Conservation (phyloP, 2,888 invertebrate species). For the Leucophenga montana region DNA sequence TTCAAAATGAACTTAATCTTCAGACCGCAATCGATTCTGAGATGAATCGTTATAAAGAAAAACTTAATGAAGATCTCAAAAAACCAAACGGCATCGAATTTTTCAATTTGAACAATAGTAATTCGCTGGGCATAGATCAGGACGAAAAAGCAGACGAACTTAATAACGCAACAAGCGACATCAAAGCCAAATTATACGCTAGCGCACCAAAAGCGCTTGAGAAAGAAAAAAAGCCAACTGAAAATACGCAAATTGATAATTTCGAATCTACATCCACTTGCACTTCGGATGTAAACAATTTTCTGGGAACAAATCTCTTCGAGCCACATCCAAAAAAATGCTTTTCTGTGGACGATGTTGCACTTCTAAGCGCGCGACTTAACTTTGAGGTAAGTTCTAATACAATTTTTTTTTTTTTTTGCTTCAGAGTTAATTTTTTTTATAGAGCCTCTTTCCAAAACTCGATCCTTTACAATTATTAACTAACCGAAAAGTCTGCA, state of each 20-base stretch:
- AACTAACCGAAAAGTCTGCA: slow-evolving; percentile 57
- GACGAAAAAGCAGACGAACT: no score
- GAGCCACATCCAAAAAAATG: slow-evolving; percentile 61
- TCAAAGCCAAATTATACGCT: not conserved
- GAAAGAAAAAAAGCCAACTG: not conserved
- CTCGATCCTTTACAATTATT: slow-evolving; percentile 57
- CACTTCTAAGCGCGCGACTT: slow-evolving; percentile 63
- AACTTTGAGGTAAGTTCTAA: slow-evolving; percentile 65
- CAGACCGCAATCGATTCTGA: slow-evolving; percentile 60
- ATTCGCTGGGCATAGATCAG: no score
- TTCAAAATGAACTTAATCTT: slow-evolving; percentile 60
- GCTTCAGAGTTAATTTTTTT: slow-evolving; percentile 2
- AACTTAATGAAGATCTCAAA: not conserved
- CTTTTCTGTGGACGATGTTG: slow-evolving; percentile 68
- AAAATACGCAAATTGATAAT: not conserved
- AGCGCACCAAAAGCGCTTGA: not conserved
- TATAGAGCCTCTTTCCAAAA: slow-evolving; percentile 66
- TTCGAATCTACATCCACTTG: not conserved
- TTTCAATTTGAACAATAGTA: no score
- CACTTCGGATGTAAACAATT: slow-evolving; percentile 41
- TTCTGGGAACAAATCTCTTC: slow-evolving; percentile 71
- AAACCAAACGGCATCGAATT: not conserved
- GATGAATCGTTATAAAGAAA: slow-evolving; percentile 34
- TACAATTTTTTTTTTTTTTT: not conserved
- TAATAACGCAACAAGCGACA: not conserved